Percentiles rank a stretch among this genome's conserved stretches.
phyloP scores from a whole-genome alignment of 2,888 invertebrate species.

The Catonia carolina region DNA sequence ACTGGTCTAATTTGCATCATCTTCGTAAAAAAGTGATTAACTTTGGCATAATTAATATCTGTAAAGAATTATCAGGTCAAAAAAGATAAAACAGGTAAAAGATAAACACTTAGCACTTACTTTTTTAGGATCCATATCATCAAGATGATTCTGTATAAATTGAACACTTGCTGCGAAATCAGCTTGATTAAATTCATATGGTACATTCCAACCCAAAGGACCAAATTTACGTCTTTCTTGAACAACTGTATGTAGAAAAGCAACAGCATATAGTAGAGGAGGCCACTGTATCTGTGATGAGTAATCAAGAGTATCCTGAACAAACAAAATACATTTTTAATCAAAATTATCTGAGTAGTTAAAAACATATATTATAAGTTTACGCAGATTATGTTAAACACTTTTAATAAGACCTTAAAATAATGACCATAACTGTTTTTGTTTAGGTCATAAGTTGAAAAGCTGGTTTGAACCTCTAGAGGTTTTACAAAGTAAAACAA shows the following conservation, averaged over 20 bases:
- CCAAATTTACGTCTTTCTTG: slow-evolving; percentile 95
- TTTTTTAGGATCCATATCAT: slow-evolving; percentile 94
- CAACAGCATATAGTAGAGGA: slow-evolving; percentile 84
- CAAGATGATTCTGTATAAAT: slow-evolving; percentile 93
- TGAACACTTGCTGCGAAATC: slow-evolving; percentile 94
- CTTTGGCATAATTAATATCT: too few relatives aligned
- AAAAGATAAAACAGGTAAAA: too few relatives aligned
- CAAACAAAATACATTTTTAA: not conserved
- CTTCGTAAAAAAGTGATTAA: too few relatives aligned
- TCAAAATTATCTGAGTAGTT: too few relatives aligned
- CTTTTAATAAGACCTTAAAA: slow-evolving; percentile 6
- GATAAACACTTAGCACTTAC: too few relatives aligned
- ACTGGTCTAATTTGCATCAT: too few relatives aligned
- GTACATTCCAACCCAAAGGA: slow-evolving; percentile 93
- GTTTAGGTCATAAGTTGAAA: too few relatives aligned
- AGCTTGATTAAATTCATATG: slow-evolving; percentile 95
- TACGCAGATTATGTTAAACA: too few relatives aligned
- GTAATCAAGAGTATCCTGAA: slow-evolving; percentile 83
- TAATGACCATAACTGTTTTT: too few relatives aligned
- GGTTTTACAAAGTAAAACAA: too few relatives aligned
- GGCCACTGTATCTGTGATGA: slow-evolving; percentile 91
- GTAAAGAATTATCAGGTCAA: too few relatives aligned
- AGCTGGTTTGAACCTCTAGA: too few relatives aligned
- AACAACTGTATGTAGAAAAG: slow-evolving; percentile 90
- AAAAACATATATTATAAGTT: not conserved